phyloP scores from a whole-genome alignment of 2,113 vertebrate genomes.

The Pseudopodoces humilis region DNA sequence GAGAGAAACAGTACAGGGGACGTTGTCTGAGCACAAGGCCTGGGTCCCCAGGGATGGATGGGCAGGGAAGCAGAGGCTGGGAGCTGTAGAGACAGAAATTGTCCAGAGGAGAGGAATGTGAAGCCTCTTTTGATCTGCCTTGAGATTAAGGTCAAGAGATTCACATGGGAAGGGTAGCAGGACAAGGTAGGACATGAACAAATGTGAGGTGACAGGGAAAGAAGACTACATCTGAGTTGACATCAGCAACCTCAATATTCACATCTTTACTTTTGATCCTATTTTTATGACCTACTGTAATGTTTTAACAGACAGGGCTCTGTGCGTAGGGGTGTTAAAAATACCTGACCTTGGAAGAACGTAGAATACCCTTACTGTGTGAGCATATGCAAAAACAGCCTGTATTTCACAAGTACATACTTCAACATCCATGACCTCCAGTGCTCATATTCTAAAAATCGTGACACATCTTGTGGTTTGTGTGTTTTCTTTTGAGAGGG shows the following conservation, averaged over 20 bases:
- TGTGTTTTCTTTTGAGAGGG: background rate
- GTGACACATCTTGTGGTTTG: background rate
- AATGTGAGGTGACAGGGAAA: background rate
- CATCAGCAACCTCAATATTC: constrained; percentile 5
- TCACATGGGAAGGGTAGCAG: background rate
- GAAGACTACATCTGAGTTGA: background rate
- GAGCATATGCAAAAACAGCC: background rate
- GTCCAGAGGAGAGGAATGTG: background rate
- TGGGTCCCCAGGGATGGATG: background rate
- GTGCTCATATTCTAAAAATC: background rate
- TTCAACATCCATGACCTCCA: background rate
- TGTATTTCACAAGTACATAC: background rate
- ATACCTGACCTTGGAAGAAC: constrained; percentile 29
- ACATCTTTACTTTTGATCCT: constrained; percentile 12
- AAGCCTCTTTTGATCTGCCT: background rate
- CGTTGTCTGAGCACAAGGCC: background rate
- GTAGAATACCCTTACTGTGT: background rate
- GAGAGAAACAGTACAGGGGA: background rate
- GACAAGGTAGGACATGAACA: background rate
- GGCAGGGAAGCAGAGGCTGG: background rate
- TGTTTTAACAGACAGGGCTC: background rate
- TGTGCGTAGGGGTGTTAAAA: background rate
- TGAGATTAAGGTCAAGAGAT: background rate
- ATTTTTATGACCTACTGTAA: background rate
- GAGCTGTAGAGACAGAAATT: background rate